Percentiles rank a stretch among this genome's conserved stretches.
Conservation (phyloP, 2,797 vertebrate species). For the Triplophysa yarkandensis region DNA sequence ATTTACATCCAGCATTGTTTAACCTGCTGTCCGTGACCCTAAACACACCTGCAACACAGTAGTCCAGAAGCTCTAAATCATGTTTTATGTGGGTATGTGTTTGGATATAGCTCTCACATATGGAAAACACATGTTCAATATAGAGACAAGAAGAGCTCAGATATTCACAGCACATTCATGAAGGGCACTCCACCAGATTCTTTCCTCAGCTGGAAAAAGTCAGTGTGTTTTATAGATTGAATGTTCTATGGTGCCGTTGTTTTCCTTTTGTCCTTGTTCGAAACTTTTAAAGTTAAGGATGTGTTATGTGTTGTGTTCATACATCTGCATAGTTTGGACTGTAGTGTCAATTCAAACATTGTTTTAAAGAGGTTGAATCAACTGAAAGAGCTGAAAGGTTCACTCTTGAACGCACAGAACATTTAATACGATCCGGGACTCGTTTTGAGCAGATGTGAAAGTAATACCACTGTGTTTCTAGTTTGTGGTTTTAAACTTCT, state of each 20-base stretch:
- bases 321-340: neutral
- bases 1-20: neutral
- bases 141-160: neutral
- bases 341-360: slow-evolving; percentile 14
- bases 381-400: neutral
- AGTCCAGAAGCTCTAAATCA: neutral
- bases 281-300: neutral
- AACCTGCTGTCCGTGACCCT: neutral
- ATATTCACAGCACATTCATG: neutral
- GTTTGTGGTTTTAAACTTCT: slow-evolving; percentile 7
- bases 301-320: neutral
- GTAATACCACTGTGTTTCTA: neutral
- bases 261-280: neutral
- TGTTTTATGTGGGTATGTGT: neutral
- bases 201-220: neutral
- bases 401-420: slow-evolving; percentile 15
- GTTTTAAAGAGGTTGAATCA: neutral
- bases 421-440: slow-evolving; percentile 6
- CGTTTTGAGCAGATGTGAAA: slow-evolving; percentile 2
- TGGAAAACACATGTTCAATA: slow-evolving; percentile 11
- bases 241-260: neutral
- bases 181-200: neutral
- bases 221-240: neutral
- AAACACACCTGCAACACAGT: no score
- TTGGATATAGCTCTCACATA: neutral